Evolutionary conservation across 2,888 invertebrate species (phyloP), one percentile per base, ranked within the genome.

Genomic region (Cryptocephalus moraei): DNA sequence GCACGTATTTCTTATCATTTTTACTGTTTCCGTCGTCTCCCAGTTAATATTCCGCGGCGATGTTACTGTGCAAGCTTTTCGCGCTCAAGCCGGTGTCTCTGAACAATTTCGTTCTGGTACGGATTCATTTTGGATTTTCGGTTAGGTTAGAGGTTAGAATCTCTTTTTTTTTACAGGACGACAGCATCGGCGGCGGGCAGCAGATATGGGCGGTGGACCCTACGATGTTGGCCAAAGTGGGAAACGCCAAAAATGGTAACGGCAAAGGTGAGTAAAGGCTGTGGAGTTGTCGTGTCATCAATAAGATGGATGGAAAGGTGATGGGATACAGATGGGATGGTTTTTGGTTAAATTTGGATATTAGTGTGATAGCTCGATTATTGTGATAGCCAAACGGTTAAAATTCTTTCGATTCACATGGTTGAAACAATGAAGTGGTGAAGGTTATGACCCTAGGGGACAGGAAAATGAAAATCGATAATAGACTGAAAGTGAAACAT

Each of bases 51-150:
- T 41, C 32, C 39, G 41, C 43, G 44, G 46, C 48, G 47, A 73
- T 73, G 73, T 56, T 74, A 45, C 56, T 73, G 51, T 73, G 71
- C 53, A 64, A 70, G 47, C 59, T 73, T 47, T 65, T 72, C 39
- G 68, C 71, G 6, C 60, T 71, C 39, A 62, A 67, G 33, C 70
- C 72, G 10, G 54, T 69, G 39, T 58, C 65, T n/a, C 50, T 69
- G 38, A 62, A 62, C 46, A 64, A 62, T 58, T 63, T 66, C 51
- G 62, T 65, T 50, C 43, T 32, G 41, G 22, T 22, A 22, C 22
- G 22, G n/a, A 22, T 22, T 22, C 6, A 4, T 22, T 6, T 22
- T 22, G 22, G 6, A 22, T 22, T 22, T 22, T 22, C 6, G 13
- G 33, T 41, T 34, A 32, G 32, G 34, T 41, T 48, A 44, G n/a